Conservation (phyloP, 1,140 invertebrate species). For the Diploscapter pachys region DNA sequence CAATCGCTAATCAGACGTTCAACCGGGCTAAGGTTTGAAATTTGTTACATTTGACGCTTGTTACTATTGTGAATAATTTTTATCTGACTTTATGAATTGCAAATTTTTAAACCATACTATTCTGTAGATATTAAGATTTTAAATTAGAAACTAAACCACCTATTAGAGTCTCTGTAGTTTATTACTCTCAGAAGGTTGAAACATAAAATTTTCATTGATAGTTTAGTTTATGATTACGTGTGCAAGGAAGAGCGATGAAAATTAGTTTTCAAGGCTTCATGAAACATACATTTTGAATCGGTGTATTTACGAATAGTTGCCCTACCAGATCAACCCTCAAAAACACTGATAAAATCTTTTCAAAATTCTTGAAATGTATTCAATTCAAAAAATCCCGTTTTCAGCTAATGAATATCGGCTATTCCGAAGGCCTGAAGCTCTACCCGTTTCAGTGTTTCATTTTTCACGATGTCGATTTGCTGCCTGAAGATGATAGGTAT, state of each 20-base stretch:
- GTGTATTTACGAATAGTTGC: too few species aligned
- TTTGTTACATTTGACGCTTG: not conserved
- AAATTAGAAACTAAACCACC: too few species aligned
- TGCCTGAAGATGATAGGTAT: conserved; percentile 76
- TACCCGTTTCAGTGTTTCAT: conserved; percentile 75
- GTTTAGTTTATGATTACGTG: too few species aligned
- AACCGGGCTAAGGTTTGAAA: conserved; percentile 74
- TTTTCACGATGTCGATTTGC: conserved; percentile 84
- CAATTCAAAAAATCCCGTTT: not conserved
- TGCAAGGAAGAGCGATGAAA: too few species aligned
- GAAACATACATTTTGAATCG: too few species aligned
- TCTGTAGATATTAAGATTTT: too few species aligned
- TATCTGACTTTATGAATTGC: not conserved
- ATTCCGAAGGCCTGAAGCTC: conserved; percentile 59
- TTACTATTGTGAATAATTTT: not conserved
- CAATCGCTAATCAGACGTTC: conserved; percentile 67
- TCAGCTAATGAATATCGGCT: conserved; percentile 82
- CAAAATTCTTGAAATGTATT: not conserved
- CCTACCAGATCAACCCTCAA: not conserved
- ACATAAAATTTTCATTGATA: too few species aligned
- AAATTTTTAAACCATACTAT: too few species aligned
- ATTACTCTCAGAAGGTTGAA: too few species aligned
- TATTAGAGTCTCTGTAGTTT: too few species aligned
- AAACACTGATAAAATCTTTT: not conserved
- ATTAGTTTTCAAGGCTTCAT: too few species aligned